phyloP scores from a whole-genome alignment of 1,140 invertebrate genomes.

The Zaprionus inermis region DNA sequence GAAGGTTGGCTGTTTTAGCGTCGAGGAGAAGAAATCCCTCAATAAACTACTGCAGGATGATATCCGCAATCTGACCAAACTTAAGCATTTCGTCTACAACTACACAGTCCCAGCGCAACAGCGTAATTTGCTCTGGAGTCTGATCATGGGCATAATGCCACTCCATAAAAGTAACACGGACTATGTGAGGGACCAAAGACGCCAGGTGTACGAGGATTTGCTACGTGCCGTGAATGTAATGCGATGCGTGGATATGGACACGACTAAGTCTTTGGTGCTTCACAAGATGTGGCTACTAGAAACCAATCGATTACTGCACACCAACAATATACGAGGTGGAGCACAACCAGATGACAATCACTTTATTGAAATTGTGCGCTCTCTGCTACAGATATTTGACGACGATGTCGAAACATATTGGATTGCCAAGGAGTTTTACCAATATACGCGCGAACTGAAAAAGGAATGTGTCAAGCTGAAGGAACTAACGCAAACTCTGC shows the following conservation, averaged over 20 bases:
- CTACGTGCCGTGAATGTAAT: conserved; percentile 88
- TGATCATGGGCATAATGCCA: conserved; percentile 89
- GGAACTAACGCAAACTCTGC: conserved; percentile 87
- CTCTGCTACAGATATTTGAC: conserved; percentile 88
- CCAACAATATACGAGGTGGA: conserved; percentile 86
- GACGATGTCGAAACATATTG: conserved; percentile 91
- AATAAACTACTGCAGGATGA: conserved; percentile 95
- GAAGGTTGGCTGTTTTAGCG: conserved; percentile 93
- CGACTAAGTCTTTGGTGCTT: conserved; percentile 86
- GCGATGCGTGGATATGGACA: conserved; percentile 84
- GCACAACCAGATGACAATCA: conserved; percentile 85
- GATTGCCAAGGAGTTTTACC: conserved; percentile 90
- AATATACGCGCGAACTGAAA: conserved; percentile 87
- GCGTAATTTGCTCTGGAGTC: conserved; percentile 93
- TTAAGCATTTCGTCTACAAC: conserved; percentile 93
- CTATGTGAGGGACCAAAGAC: conserved; percentile 90
- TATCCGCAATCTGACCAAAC: conserved; percentile 91
- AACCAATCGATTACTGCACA: conserved; percentile 87
- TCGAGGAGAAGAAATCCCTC: conserved; percentile 96
- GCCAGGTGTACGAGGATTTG: conserved; percentile 91
- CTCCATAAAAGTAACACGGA: conserved; percentile 89
- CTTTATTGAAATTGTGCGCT: conserved; percentile 88
- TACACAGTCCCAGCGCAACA: conserved; percentile 94
- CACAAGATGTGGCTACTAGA: conserved; percentile 92
- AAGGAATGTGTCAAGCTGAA: conserved; percentile 87